A percentile compares a stretch with the other conserved stretches of the same genome.
phyloP scores from a whole-genome alignment of 2,113 vertebrate genomes.

The Osmerus mordax region DNA sequence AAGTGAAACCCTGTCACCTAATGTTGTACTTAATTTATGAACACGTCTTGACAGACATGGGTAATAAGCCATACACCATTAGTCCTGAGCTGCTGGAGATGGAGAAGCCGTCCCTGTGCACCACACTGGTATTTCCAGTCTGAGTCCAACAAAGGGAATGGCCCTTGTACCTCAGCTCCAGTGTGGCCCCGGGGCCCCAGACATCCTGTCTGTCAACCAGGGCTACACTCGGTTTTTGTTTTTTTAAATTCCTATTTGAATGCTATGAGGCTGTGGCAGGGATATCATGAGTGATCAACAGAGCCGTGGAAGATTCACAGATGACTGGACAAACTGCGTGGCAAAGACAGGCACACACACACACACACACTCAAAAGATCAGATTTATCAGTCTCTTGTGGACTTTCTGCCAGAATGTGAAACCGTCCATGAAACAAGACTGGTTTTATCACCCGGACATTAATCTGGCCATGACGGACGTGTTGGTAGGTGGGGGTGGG shows the following conservation, averaged over 20 bases:
- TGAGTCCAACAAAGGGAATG: slow-evolving; percentile 43
- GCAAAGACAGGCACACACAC: background rate
- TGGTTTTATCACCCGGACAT: slow-evolving; percentile 49
- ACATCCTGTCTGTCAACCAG: slow-evolving; percentile 67
- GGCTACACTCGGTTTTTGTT: slow-evolving; percentile 67
- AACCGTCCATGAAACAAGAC: slow-evolving; percentile 48
- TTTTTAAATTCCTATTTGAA: slow-evolving; percentile 67
- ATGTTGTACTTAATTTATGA: no score
- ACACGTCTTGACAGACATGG: no score
- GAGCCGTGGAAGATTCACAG: slow-evolving; percentile 65
- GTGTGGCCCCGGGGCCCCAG: slow-evolving; percentile 62
- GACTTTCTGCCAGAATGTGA: slow-evolving; percentile 47
- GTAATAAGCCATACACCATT: slow-evolving; percentile 42
- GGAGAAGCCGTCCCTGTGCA: slow-evolving; percentile 38
- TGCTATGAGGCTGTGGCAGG: slow-evolving; percentile 55
- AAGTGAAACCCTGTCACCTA: no score
- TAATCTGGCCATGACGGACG: slow-evolving; percentile 36
- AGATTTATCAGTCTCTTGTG: slow-evolving; percentile 48
- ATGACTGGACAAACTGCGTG: slow-evolving; percentile 64
- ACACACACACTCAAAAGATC: slow-evolving; percentile 20
- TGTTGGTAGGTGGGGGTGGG: slow-evolving; percentile 22
- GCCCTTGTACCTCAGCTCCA: slow-evolving; percentile 61
- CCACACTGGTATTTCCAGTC: slow-evolving; percentile 68
- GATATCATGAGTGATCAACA: slow-evolving; percentile 64
- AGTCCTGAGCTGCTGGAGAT: slow-evolving; percentile 51